Evolutionary conservation across 2,888 invertebrate genomes (phyloP).

Genomic region (Heteropelma amictum): DNA sequence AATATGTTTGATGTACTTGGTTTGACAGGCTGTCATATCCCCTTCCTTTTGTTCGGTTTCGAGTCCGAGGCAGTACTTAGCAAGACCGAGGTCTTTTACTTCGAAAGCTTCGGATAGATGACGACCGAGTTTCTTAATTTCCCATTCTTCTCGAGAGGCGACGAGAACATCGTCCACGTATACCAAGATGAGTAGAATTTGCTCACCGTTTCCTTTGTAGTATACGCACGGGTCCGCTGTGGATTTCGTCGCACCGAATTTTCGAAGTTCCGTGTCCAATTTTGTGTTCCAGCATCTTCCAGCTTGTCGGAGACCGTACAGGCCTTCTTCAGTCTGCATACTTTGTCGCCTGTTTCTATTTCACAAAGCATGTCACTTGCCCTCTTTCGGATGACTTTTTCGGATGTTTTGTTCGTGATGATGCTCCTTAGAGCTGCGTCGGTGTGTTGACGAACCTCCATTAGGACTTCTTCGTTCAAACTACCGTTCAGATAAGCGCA

Average conservation of each 20-base stretch:
- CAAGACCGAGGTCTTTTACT: constrained; percentile 36
- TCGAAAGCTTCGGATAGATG: constrained; percentile 16
- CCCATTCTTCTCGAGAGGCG: constrained; percentile 18
- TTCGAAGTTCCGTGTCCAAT: constrained; percentile 18
- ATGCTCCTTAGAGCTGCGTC: background rate
- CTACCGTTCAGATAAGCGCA: constrained; percentile 61
- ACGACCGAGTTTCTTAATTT: background rate
- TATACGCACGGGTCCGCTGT: constrained; percentile 46
- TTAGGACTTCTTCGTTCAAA: constrained; percentile 56
- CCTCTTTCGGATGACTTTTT: constrained; percentile 6
- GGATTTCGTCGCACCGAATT: constrained; percentile 26
- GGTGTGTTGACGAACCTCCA: constrained; percentile 41
- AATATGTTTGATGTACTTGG: background rate
- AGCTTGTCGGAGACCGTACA: constrained; percentile 58
- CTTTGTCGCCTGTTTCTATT: constrained; percentile 43
- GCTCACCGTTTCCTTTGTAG: constrained; percentile 9
- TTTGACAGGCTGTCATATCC: background rate
- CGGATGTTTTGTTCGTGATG: background rate
- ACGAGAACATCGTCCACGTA: constrained; percentile 54
- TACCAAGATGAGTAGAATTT: constrained; percentile 28
- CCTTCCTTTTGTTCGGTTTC: constrained; percentile 31
- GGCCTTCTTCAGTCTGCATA: constrained; percentile 55
- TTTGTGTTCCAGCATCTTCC: constrained; percentile 55
- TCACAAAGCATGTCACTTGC: constrained; percentile 35
- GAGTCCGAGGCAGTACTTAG: constrained; percentile 48